These are phyloP conservation scores for Stomorhina lunata DNA, from an alignment of 2,888 invertebrate genomes.

Conservation along the genomic window DNA sequence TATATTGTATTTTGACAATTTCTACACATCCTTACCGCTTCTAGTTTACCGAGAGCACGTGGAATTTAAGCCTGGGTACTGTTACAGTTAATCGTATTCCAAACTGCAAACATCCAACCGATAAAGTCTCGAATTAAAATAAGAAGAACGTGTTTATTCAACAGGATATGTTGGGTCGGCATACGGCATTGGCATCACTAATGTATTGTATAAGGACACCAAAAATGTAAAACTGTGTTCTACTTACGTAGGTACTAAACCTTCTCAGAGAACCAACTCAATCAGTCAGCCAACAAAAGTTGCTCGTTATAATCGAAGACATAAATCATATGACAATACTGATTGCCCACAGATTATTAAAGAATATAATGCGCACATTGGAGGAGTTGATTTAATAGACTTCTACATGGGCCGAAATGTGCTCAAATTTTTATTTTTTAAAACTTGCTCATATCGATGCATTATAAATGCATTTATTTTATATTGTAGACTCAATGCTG, in stretches of 20 bases:
- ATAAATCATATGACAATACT: conserved; percentile 65
- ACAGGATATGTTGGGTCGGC: too few species aligned
- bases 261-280: conserved; percentile 51
- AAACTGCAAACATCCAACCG: conserved; percentile 51
- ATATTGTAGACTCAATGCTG: conserved; percentile 43
- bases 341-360: conserved; percentile 68
- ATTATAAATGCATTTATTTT: conserved; percentile 67
- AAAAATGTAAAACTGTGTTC: conserved; percentile 74
- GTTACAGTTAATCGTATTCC: conserved; percentile 58
- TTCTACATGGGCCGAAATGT: conserved; percentile 62
- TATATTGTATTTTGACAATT: conserved; percentile 32
- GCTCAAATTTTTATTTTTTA: conserved; percentile 44
- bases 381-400: too few species aligned
- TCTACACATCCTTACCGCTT: conserved; percentile 31
- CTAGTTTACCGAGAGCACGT: conserved; percentile 34
- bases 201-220: conserved; percentile 74
- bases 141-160: too few species aligned
- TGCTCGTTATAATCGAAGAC: conserved; percentile 56
- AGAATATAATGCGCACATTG: too few species aligned
- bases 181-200: conserved; percentile 61
- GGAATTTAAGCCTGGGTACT: conserved; percentile 57
- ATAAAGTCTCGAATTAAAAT: conserved; percentile 15
- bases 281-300: conserved; percentile 52
- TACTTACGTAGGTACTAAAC: conserved; percentile 73
- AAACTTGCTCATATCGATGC: conserved; percentile 63